These are phyloP conservation scores for Rattus norvegicus DNA, from an alignment of 2,113 vertebrate genomes.

Conservation along the genomic window DNA sequence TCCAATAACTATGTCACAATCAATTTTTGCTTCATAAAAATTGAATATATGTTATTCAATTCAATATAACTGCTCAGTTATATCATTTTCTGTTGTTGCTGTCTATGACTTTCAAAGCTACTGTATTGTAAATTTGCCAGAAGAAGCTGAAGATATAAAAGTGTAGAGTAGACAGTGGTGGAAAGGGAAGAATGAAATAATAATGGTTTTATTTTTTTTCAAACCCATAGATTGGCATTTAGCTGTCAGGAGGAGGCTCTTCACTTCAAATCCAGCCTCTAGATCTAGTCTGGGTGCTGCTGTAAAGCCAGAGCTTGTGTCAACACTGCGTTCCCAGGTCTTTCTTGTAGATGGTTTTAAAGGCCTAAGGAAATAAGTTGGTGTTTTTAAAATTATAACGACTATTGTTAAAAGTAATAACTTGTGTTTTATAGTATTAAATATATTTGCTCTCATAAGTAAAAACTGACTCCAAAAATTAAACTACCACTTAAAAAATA, in stretches of 20 bases:
- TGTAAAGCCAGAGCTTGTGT: constrained; percentile 83
- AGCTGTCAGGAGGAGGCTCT: constrained; percentile 85
- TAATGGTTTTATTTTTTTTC: constrained; percentile 84
- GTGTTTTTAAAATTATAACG: constrained; percentile 83
- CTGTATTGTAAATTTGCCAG: constrained; percentile 70
- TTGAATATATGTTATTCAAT: constrained; percentile 50
- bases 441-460: constrained; percentile 72
- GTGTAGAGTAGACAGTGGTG: neutral
- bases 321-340: constrained; percentile 77
- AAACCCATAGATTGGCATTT: constrained; percentile 78
- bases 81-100: constrained; percentile 72
- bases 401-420: constrained; percentile 80
- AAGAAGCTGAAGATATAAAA: constrained; percentile 13
- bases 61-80: constrained; percentile 66
- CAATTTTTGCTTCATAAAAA: constrained; percentile 76
- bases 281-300: constrained; percentile 75
- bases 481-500: constrained; percentile 57
- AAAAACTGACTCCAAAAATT: constrained; percentile 72
- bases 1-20: constrained; percentile 43
- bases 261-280: constrained; percentile 81
- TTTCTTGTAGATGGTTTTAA: constrained; percentile 82
- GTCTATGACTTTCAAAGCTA: constrained; percentile 63
- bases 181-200: constrained; percentile 74
- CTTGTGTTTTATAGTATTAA: constrained; percentile 76
- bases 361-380: constrained; percentile 77